A percentile compares a stretch with the other conserved stretches of the same genome.
These are phyloP conservation scores for Poecilia picta DNA, from an alignment of 2,797 vertebrate genomes.

Conservation along the genomic window DNA sequence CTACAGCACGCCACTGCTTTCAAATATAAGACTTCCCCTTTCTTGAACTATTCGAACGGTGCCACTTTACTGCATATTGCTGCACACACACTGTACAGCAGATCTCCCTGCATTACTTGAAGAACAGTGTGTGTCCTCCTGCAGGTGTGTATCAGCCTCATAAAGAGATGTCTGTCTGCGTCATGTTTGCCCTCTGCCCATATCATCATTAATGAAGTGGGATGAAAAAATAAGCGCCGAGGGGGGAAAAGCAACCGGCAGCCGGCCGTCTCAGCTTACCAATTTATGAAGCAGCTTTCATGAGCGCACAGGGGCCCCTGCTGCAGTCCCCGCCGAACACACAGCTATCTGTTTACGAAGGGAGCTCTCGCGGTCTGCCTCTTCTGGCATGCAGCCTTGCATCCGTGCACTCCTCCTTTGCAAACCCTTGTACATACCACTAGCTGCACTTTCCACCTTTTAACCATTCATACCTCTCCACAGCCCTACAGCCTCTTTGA, in stretches of 20 bases:
- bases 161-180: constrained; percentile 80
- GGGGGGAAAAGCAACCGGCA: constrained; percentile 41
- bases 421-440: constrained; percentile 45
- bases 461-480: constrained; percentile 39
- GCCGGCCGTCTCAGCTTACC: constrained; percentile 76
- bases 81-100: constrained; percentile 32
- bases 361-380: constrained; percentile 53
- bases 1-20: background rate
- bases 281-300: constrained; percentile 81
- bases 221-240: constrained; percentile 73
- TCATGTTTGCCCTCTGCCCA: constrained; percentile 66
- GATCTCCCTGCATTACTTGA: constrained; percentile 49
- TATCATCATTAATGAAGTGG: constrained; percentile 77
- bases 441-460: constrained; percentile 51
- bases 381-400: constrained; percentile 54
- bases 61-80: constrained; percentile 27
- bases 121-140: constrained; percentile 56
- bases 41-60: background rate
- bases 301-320: constrained; percentile 51
- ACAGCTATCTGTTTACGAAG: constrained; percentile 72
- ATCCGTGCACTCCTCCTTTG: constrained; percentile 28
- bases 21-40: background rate
- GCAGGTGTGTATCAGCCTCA: constrained; percentile 77
- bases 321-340: constrained; percentile 69
- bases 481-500: constrained; percentile 48